Conservation (phyloP, 2,797 vertebrate species). For the Sebastes steindachneri region DNA sequence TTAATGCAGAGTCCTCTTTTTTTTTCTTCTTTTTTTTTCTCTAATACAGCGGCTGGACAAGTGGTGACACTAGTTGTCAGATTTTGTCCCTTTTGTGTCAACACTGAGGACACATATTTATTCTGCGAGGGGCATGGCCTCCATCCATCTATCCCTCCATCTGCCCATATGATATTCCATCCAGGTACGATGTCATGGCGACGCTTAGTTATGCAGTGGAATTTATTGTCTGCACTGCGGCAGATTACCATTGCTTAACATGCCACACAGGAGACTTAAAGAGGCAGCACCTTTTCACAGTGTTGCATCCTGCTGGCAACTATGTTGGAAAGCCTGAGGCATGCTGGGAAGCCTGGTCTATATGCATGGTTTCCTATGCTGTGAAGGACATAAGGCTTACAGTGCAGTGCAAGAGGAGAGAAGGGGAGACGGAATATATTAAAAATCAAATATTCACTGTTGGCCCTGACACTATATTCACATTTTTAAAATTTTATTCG, state of each 20-base stretch:
- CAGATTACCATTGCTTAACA: conserved; percentile 86
- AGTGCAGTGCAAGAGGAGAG: conserved; percentile 21
- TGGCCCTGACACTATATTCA: neutral
- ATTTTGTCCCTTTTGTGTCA: conserved; percentile 64
- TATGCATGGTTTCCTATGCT: conserved; percentile 54
- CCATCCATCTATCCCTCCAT: conserved; percentile 52
- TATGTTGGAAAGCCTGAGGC: conserved; percentile 67
- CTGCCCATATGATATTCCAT: conserved; percentile 74
- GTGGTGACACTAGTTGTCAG: conserved; percentile 46
- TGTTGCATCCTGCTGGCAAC: conserved; percentile 77
- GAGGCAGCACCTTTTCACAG: conserved; percentile 74
- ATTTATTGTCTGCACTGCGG: conserved; percentile 85
- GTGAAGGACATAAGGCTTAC: conserved; percentile 56
- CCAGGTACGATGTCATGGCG: conserved; percentile 79
- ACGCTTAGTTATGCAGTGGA: conserved; percentile 81
- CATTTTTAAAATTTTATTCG: neutral
- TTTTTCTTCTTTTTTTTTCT: conserved; percentile 33
- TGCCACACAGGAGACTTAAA: conserved; percentile 82
- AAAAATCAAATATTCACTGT: neutral
- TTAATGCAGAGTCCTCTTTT: conserved; percentile 55
- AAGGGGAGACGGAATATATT: conserved; percentile 29
- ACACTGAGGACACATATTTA: conserved; percentile 58
- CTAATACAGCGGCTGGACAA: conserved; percentile 47
- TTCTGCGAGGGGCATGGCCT: conserved; percentile 55
- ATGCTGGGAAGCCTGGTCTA: conserved; percentile 65